Base-by-base conservation (phyloP, 2,888 invertebrate genomes). In the Polydrusus pterygomalis region DNA sequence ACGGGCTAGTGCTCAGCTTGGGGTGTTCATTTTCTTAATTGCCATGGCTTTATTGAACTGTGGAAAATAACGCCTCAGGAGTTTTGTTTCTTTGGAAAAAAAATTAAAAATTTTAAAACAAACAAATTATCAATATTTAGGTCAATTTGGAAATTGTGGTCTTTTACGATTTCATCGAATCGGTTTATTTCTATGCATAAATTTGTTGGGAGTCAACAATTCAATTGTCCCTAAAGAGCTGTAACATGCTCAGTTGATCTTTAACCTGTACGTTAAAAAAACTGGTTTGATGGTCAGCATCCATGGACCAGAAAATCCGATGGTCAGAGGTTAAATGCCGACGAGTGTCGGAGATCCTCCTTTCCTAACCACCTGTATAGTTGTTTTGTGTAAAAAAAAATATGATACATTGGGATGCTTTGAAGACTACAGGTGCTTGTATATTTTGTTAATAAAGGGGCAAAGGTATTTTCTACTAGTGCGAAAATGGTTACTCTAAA, bases 11-110 rank as follows among this genome's bases (percentile, higher is more conserved):
- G 76, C 64, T 74, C 69, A 40, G 67, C 70, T 65, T 20, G 70
- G 72, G 64, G 74, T 75, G 77, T 77, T 74, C 74, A 77, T 77
- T 75, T 77, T 67, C 63, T 49, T 77, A 74, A 77, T 74, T 77
- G 67, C 71, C 38, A 70, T 45, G 51, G 70, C 56, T 58, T 74
- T 64, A 63, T 74, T 60, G n/a, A 34, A 9, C 34, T 38, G 13
- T 15, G 58, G 10, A 7, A 17, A 17, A 58, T 38, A 38, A 38
- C 58, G 34, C 58, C 58, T 38, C 1, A 15, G 10, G 58, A 9
- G 13, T 11, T 38, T 17, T 17, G 5, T 38, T 38, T 38, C n/a
- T 9, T 6, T 15, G 30, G 30, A n/a, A 47, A 3, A 47, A 47
- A 45, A 45, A 45, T 40, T 40, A n/a, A n/a, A 13, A 13, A 1